Conservation (phyloP, 2,888 invertebrate species). For the Ennomos fuscantarius region DNA sequence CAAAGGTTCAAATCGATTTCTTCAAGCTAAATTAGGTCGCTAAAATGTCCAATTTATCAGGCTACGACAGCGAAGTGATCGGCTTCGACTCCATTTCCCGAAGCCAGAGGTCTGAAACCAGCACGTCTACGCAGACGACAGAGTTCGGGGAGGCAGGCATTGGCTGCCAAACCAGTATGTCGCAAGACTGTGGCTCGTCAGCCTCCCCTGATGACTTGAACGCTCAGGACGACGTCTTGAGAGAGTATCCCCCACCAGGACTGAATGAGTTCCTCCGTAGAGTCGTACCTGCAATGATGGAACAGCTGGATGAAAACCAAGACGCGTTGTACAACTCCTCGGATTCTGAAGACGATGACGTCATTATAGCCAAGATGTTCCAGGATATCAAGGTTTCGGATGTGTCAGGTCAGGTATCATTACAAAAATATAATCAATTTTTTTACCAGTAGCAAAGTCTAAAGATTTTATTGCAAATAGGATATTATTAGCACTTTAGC, state of each 20-base stretch:
- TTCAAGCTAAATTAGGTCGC: no score
- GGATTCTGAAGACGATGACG: conserved; percentile 74
- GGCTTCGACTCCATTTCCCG: conserved; percentile 65
- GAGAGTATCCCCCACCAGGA: conserved; percentile 64
- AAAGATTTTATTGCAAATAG: no score
- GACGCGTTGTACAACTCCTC: conserved; percentile 60
- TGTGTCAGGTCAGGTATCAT: conserved; percentile 10
- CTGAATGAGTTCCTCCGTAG: conserved; percentile 69
- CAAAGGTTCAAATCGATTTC: no score
- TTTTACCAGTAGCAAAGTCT: no score
- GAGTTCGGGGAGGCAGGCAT: conserved; percentile 57
- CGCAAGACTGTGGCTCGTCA: conserved; percentile 56
- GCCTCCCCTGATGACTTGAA: conserved; percentile 58
- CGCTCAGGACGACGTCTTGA: conserved; percentile 50
- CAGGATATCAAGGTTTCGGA: conserved; percentile 64
- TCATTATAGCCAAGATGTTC: conserved; percentile 56
- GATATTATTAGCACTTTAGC: no score
- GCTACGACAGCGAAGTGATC: conserved; percentile 69
- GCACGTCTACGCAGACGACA: conserved; percentile 63
- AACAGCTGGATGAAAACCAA: conserved; percentile 66
- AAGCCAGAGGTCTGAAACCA: conserved; percentile 36
- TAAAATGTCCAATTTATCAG: conserved; percentile 70
- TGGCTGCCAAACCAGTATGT: conserved; percentile 58
- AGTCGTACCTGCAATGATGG: conserved; percentile 70
- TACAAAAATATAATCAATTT: no score